Base-by-base conservation (phyloP, 2,113 vertebrate genomes). In the Syngnathus typhle region DNA sequence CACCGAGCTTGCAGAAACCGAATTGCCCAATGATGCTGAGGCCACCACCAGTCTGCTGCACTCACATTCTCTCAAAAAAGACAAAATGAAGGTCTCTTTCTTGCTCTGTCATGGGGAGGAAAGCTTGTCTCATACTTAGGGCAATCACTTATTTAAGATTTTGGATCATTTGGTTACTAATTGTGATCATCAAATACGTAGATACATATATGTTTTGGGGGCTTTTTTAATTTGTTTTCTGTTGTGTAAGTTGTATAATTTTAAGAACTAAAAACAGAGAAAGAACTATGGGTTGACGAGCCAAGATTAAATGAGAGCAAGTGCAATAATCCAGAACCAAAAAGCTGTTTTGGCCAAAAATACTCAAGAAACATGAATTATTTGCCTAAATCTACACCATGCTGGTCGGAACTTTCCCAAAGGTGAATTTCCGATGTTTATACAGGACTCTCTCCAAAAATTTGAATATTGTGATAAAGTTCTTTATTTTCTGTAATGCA, bases 1-100 rank as follows among this genome's bases (percentile, higher is more conserved):
- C 82, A 94, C 95, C 0, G 95, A 98, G 87, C 91, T 99, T 27
- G 96, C 97, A 0, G 97, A 98, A 81, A 98, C 95, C 0, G 96
- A 98, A 47, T 82, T 98, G 65, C 97, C 97, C 61, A 98, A 98
- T 5, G 94, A 98, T 9, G 88, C 91, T 4, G 90, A 91, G 32
- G 92, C 94, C 21, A 98, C 95, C 6, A 89, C 87, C 80, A 81
- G 67, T 27, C 93, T 98, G 72, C 91, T 99, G 76, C 86, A 87
- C 12, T 46, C 79, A 0, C 97, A 99, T 88, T 89, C 88, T 0
- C 88, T 90, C 65, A 96, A 96, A 85, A 95, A 93, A 69, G 90
- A 91, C 27, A 88, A 77, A 52, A 97, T 94, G 86, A 99, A 98
- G 95, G 97, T 98, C 4, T 44, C 36, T 44, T 44, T 62, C 39